Base-by-base conservation (phyloP, 2,888 invertebrate genomes). In the Limnephilus lunatus region DNA sequence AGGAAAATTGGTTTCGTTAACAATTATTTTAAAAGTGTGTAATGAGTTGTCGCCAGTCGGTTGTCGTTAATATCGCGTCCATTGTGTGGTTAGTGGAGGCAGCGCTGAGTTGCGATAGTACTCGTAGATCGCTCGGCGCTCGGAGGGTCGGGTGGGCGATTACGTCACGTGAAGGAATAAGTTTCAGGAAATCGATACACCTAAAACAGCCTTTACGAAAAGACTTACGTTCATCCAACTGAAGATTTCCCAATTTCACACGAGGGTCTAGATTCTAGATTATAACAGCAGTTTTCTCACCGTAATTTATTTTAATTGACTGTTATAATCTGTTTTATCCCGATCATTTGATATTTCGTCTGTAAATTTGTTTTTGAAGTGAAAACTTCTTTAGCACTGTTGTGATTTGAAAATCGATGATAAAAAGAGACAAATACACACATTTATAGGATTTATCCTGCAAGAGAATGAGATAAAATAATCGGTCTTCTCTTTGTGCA, bases 171-270 rank as follows among this genome's bases (percentile, higher is more conserved):
- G 25, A 83, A 35, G 32, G 39, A 83, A 68, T 68, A 35, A 32
- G 83, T 83, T 83, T 83, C 83, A 32, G 14, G 83, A 83, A 83
- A 83, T 83, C 83, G 83, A 83, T 83, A 83, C 83, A 35, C 35
- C 83, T 19, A 83, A 83, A 83, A 83, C 68, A 35, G 83, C 83
- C 83, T 83, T 83, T 39, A 83, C 35, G 82, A 83, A 32, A 83
- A 31, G 82, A 83, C 82, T 30, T 83, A 83, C 82, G 82, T 90
- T 32, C 81, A 68, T 81, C 81, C 89, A 68, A 32, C 90, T 80
- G 81, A 90, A 32, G 87, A 35, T n/a, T 87, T 44, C 48, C 87
- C 32, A 14, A n/a, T 87, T 87, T 19, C 53, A 87, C 19, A 25
- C 25, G 19, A 30, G 44, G 25, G 30, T 80, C 30, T 32, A 48